Base-by-base conservation (phyloP, 2,797 vertebrate species). In the Aselliscus stoliczkanus region DNA sequence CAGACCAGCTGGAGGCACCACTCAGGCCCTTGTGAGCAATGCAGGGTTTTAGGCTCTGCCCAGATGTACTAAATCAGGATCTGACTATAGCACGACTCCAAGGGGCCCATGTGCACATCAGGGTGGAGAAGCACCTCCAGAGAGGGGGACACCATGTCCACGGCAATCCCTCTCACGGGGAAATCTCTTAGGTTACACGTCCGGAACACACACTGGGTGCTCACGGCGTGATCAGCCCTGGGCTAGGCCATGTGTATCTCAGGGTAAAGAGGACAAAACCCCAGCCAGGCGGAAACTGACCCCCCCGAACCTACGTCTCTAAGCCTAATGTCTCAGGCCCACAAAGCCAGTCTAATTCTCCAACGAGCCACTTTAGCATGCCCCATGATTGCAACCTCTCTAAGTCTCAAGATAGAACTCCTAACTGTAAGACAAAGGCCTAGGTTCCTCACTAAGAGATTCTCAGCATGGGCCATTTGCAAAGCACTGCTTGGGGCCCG, bases 121-220 rank as follows among this genome's bases (percentile, higher is more conserved):
- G n/a, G 20, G 0, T 14, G 52, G 31, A 47, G 65, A n/a, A 20
- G 25, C 5, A 37, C 21, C 52, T 37, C 47, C 60, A 13, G 27
- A 25, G 34, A 31, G 0, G 4, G n/a, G 70, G 15, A 13, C 2
- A 0, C 0, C 25, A 50, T 4, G 15, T 18, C 29, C 1, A 42
- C 6, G 56, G 67, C 76, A 37, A 39, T 25, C 77, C 29, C 14
- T 20, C 58, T 5, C 17, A 9, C 2, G 14, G 42, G 50, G 25
- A 58, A 21, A n/a, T 25, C 1, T 3, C 58, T 4, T 5, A 2
- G 1, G n/a, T n/a, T n/a, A n/a, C n/a, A n/a, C 4, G 0, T 13
- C 11, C 2, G 0, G 54, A 27, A 90, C 65, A 9, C 1, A 7
- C 31, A 8, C 21, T 1, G 87, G 29, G 15, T 1, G 2, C 50